Evolutionary conservation across 1,140 invertebrate genomes (phyloP).

Genomic region (Nautilus pompilius): DNA sequence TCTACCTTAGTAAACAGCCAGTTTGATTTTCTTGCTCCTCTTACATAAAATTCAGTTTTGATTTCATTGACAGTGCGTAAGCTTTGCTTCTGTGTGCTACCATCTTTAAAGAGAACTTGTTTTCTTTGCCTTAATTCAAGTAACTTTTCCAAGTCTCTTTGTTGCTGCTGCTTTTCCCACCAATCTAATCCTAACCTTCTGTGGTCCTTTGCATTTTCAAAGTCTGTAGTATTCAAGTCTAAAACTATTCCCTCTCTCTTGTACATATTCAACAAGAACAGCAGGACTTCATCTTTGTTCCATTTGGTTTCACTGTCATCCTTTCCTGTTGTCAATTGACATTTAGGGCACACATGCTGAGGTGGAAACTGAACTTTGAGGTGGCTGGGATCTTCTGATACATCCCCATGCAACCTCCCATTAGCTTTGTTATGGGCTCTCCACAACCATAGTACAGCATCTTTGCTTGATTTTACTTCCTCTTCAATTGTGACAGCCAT

Average conservation of each 20-base stretch:
- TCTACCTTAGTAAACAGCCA: conserved; percentile 59
- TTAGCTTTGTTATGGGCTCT: conserved; percentile 86
- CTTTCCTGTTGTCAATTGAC: conserved; percentile 56
- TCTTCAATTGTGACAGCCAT: conserved; percentile 65
- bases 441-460: conserved; percentile 92
- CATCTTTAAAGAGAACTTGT: background rate
- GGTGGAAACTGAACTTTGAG: conserved; percentile 91
- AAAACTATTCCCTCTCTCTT: conserved; percentile 27
- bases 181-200: conserved; percentile 31
- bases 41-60: background rate
- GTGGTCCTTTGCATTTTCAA: background rate
- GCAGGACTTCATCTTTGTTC: conserved; percentile 69
- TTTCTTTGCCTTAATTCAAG: conserved; percentile 10
- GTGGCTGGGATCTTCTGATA: conserved; percentile 84
- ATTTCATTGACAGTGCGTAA: background rate
- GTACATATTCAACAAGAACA: conserved; percentile 76
- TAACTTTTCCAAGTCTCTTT: conserved; percentile 37
- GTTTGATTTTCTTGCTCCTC: background rate
- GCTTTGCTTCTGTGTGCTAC: background rate
- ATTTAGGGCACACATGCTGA: conserved; percentile 66
- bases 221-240: background rate
- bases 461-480: conserved; percentile 67
- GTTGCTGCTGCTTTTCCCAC: conserved; percentile 39
- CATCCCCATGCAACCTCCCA: conserved; percentile 75
- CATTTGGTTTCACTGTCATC: conserved; percentile 59